Evolutionary conservation across 2,797 vertebrate species (phyloP), one percentile per base, ranked within the genome.

Genomic region (Menidia menidia): DNA sequence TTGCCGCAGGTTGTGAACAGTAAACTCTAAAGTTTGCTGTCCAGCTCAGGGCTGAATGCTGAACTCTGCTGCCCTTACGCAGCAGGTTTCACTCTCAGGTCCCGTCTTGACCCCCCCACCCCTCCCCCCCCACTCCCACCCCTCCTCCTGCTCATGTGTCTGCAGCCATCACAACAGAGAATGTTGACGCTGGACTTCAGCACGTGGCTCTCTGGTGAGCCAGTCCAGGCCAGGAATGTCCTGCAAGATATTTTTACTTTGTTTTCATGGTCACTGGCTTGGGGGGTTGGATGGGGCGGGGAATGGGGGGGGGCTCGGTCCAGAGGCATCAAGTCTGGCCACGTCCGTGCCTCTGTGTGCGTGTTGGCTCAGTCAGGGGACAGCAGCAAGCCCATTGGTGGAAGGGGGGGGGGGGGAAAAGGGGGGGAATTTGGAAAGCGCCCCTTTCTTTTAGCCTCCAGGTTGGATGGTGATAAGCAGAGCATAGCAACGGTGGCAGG

Each of bases 241-340:
- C 51, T 47, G 48, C 15, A 0, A 41, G 54, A 63, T 87, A 88
- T 88, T 87, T 86, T 81, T 82, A 81, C 25, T 63, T 51, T 68
- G 65, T 75, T 86, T 75, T 84, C 54, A 73, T 12, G 18, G 66
- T 44, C 70, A 44, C 57, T 58, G 12, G n/a, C 14, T 39, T 56
- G 18, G 5, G 57, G 6, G 33, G n/a, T n/a, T n/a, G n/a, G n/a
- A n/a, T n/a, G n/a, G n/a, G n/a, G n/a, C n/a, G n/a, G n/a, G n/a
- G n/a, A n/a, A n/a, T n/a, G n/a, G n/a, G n/a, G n/a, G n/a, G n/a
- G n/a, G n/a, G n/a, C n/a, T n/a, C n/a, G 50, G 63, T 72, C 47
- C 57, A 19, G 51, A 58, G 61, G 61, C 55, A 51, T 18, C 61
- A 42, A 47, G 65, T 78, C 6, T 45, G 66, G 55, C 47, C 57